These are phyloP conservation scores for Pholis gunnellus DNA, from an alignment of 2,113 vertebrate genomes.

Conservation along the genomic window DNA sequence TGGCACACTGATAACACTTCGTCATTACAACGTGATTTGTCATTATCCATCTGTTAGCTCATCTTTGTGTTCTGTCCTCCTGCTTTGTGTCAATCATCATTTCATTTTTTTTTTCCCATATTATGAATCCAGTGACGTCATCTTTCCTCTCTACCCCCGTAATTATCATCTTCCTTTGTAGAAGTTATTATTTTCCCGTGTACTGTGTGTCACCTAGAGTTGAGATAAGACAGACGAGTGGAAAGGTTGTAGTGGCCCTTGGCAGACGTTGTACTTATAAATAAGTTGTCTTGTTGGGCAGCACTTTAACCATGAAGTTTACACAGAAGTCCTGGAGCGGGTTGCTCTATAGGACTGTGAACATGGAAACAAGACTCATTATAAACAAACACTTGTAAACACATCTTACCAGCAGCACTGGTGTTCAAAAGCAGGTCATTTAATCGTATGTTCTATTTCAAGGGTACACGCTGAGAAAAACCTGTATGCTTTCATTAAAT, in stretches of 20 bases:
- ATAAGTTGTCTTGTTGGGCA: not conserved
- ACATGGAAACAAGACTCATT: constrained; percentile 9
- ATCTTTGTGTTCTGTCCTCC: constrained; percentile 20
- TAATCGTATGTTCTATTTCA: not conserved
- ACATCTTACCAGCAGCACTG: constrained; percentile 1
- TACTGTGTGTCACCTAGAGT: not conserved
- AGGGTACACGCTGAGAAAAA: not conserved
- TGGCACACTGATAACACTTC: constrained; percentile 12
- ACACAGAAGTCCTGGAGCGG: not conserved
- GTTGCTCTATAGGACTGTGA: not conserved
- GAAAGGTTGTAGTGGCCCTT: not conserved
- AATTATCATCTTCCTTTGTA: constrained; percentile 14
- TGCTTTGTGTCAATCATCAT: not conserved
- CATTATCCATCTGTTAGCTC: constrained; percentile 24
- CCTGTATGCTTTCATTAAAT: constrained; percentile 15
- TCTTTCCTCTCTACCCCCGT: not conserved
- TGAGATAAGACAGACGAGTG: constrained; percentile 2
- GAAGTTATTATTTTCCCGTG: not conserved
- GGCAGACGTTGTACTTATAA: not conserved
- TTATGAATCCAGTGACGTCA: constrained; percentile 30
- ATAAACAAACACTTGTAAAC: not conserved
- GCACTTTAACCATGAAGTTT: constrained; percentile 7
- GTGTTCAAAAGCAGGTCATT: constrained; percentile 13
- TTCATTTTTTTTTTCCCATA: constrained; percentile 20
- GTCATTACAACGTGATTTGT: constrained; percentile 25